Percentiles rank a stretch among this genome's conserved stretches.
These are phyloP conservation scores for Python bivittatus DNA, from an alignment of 2,113 vertebrate species.

Conservation along the genomic window DNA sequence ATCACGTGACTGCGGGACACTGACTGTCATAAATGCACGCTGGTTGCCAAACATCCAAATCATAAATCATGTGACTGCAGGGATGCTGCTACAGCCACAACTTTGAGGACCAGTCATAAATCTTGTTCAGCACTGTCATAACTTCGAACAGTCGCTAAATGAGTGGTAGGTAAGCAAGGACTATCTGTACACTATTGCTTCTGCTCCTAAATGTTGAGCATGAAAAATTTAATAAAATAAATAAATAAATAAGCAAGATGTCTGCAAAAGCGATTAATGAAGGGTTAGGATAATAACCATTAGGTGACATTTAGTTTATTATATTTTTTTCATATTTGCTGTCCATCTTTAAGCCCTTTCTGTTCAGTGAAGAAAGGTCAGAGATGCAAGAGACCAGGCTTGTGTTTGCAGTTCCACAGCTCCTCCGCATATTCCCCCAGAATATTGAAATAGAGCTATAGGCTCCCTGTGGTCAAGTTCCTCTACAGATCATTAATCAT, in stretches of 20 bases:
- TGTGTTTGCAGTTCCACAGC: neutral
- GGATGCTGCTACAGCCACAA: neutral
- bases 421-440: neutral
- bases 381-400: neutral
- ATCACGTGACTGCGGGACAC: neutral
- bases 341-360: neutral
- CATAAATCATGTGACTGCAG: neutral
- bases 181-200: neutral
- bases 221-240: no score
- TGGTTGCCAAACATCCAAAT: neutral
- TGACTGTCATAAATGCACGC: neutral
- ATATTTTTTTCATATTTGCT: neutral
- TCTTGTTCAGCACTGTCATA: neutral
- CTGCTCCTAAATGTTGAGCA: neutral
- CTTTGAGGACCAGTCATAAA: neutral
- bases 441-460: neutral
- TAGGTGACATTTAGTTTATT: neutral
- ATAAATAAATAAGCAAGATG: neutral
- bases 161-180: neutral
- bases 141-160: neutral
- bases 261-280: neutral
- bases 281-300: neutral
- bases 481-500: neutral
- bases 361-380: neutral
- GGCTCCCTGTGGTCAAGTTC: neutral